Conservation (phyloP, 2,888 invertebrate genomes). For the Strigamia maritima region DNA sequence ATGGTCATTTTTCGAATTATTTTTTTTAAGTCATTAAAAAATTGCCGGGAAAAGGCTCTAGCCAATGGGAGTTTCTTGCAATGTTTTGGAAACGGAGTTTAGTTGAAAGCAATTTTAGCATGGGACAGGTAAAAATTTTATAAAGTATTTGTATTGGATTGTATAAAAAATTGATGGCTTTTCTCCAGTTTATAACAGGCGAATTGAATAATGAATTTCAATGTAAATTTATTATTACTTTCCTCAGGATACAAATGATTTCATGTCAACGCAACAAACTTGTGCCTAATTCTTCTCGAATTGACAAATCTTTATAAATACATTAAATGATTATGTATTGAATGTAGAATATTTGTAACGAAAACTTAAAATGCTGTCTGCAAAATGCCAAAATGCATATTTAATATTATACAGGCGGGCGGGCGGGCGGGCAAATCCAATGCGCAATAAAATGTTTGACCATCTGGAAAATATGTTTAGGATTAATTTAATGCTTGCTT, state of each 20-base stretch:
- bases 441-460: neutral
- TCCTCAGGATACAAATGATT: neutral
- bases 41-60: too few species aligned
- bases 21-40: too few species aligned
- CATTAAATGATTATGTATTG: too few species aligned
- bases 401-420: too few species aligned
- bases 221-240: neutral
- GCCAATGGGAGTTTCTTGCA: too few species aligned
- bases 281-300: too few species aligned
- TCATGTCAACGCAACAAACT: too few species aligned
- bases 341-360: too few species aligned
- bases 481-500: neutral
- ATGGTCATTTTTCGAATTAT: too few species aligned
- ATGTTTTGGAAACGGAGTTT: too few species aligned
- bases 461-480: neutral
- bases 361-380: neutral
- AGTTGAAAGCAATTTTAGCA: neutral
- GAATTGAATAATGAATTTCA: neutral
- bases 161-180: neutral
- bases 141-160: neutral
- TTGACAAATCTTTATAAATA: too few species aligned
- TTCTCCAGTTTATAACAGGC: neutral
- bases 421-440: neutral
- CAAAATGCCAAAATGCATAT: too few species aligned
- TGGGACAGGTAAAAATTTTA: neutral